Evolutionary conservation across 2,113 vertebrate species (phyloP).

Genomic region (Halcyon malimbica): DNA sequence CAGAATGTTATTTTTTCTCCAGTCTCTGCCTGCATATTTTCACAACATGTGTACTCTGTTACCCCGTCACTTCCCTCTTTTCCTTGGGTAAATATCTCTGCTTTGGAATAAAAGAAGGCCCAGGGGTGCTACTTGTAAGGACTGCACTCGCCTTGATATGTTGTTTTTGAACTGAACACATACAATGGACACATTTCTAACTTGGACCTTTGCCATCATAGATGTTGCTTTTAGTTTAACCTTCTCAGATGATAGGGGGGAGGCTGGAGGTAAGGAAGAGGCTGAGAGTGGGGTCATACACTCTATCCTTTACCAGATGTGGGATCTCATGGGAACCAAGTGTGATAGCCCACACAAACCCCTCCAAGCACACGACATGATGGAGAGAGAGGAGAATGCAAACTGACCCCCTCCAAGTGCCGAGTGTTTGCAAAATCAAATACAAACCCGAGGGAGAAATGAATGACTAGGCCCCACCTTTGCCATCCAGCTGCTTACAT

Average conservation of each 20-base stretch:
- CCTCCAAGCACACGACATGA: neutral
- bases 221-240: slow-evolving; percentile 63
- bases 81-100: slow-evolving; percentile 79
- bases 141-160: slow-evolving; percentile 55
- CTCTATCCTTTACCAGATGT: slow-evolving; percentile 36
- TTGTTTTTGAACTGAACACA: slow-evolving; percentile 63
- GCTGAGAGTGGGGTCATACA: slow-evolving; percentile 28
- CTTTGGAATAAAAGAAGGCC: slow-evolving; percentile 71
- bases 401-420: neutral
- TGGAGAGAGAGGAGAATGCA: neutral
- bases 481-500: neutral
- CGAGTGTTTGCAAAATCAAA: slow-evolving; percentile 36
- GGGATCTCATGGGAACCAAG: neutral
- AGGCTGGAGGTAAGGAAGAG: slow-evolving; percentile 40
- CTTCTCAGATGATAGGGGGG: slow-evolving; percentile 41
- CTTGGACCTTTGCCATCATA: slow-evolving; percentile 41
- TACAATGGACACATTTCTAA: slow-evolving; percentile 27
- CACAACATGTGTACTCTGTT: slow-evolving; percentile 79
- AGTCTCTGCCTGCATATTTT: slow-evolving; percentile 78
- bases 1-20: slow-evolving; percentile 82
- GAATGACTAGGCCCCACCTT: neutral
- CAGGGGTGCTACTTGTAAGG: slow-evolving; percentile 63
- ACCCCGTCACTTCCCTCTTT: slow-evolving; percentile 80
- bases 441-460: neutral
- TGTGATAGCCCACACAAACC: neutral